Base-by-base conservation (phyloP, 2,797 vertebrate species). In the Chelidonichthys spinosus region DNA sequence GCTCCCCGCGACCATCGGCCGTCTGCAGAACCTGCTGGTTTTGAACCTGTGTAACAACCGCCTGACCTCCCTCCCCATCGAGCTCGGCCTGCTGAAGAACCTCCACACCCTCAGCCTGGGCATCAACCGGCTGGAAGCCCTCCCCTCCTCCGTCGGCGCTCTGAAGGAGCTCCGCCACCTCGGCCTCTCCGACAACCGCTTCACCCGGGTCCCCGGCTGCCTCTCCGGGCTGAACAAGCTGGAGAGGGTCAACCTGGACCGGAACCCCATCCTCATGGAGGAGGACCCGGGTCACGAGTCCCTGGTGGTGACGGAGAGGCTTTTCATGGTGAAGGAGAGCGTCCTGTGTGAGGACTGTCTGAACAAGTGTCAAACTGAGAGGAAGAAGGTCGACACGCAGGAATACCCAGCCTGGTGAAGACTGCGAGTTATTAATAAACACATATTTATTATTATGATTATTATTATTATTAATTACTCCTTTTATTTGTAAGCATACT, bases 21-120 rank as follows among this genome's bases (percentile, higher is more conserved):
- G 90, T 3, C 94, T 99, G 25, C 89, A 90, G 47, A 89, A 79
- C 14, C 94, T 99, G 37, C 76, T 87, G 47, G 93, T 86, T 61
- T 90, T 99, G 62, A 97, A 99, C 11, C 58, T 98, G 56, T 95
- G 95, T 71, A 98, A 99, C 92, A 99, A 99, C 87, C 96, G 89
- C n/a, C 92, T 99, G 76, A 96, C 92, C 0, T 78, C 85, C 25
- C 78, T 99, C 3, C 98, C 98, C 0, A 60, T 78, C 0, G 95
- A 97, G 67, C 11, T 98, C 0, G 95, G 93, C 37, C 94, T 92
- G 3, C 94, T 99, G 64, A 93, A 74, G 63, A 95, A 89, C 7
- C 92, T 99, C 11, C 94, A 85, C 0, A 92, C 85, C 0, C 93
- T 99, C 44, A 95, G 97, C 25, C 87, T 99, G 3, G 97, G 97